These are phyloP conservation scores for Drosophila phalerata DNA, from an alignment of 2,888 invertebrate genomes.

Conservation along the genomic window DNA sequence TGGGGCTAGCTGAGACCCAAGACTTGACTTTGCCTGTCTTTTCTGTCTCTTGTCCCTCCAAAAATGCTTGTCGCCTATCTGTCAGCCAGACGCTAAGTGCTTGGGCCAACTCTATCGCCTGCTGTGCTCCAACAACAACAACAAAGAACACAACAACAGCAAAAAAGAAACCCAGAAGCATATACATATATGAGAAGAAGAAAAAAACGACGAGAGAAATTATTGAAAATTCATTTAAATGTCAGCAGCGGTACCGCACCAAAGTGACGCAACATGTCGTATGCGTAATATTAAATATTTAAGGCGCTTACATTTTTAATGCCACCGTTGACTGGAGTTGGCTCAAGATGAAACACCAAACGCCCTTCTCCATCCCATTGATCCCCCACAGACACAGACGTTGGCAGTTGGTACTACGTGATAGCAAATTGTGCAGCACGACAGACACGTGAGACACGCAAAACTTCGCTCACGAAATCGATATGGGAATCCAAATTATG, in stretches of 20 bases:
- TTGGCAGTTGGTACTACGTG: constrained; percentile 28
- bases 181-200: neutral
- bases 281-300: constrained; percentile 75
- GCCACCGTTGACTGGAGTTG: constrained; percentile 13
- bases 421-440: constrained; percentile 29
- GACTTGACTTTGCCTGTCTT: constrained; percentile 11
- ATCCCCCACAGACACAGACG: constrained; percentile 1
- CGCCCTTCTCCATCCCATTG: neutral
- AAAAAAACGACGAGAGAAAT: constrained; percentile 47
- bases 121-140: constrained; percentile 17
- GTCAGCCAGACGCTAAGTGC: constrained; percentile 64
- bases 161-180: neutral
- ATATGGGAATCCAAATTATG: constrained; percentile 38
- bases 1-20: constrained; percentile 25
- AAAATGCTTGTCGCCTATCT: constrained; percentile 23
- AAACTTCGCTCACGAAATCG: constrained; percentile 22
- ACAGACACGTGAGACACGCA: constrained; percentile 25
- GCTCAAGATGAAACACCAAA: constrained; percentile 3
- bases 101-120: constrained; percentile 47
- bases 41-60: neutral
- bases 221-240: constrained; percentile 79
- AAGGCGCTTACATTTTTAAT: constrained; percentile 74
- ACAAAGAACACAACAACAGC: neutral
- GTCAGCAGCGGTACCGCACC: constrained; percentile 49
- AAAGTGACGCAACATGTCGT: constrained; percentile 72